A percentile compares a stretch with the other conserved stretches of the same genome.
Evolutionary conservation across 2,797 vertebrate genomes (phyloP).

Genomic region (Sylvilagus floridanus): DNA sequence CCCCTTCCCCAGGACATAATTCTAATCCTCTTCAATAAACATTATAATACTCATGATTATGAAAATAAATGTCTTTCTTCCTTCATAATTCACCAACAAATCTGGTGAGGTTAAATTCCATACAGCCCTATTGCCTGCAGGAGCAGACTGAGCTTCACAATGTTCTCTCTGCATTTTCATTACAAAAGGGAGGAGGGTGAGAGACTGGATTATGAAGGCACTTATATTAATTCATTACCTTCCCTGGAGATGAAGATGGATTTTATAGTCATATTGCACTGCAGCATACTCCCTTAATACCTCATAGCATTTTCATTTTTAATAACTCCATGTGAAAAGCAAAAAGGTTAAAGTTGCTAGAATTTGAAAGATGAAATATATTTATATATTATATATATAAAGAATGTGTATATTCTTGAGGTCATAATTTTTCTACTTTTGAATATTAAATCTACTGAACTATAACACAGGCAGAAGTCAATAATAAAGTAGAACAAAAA

Average conservation of each 20-base stretch:
- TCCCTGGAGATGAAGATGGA: conserved; percentile 57
- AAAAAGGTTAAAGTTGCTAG: conserved; percentile 40
- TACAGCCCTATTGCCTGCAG: conserved; percentile 38
- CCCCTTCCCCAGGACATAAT: neutral
- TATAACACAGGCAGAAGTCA: neutral
- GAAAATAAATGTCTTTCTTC: conserved; percentile 56
- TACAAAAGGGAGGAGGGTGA: neutral
- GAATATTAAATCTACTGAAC: neutral
- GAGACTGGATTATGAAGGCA: conserved; percentile 42
- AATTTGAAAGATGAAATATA: conserved; percentile 49
- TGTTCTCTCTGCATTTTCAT: conserved; percentile 63
- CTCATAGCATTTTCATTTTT: conserved; percentile 57
- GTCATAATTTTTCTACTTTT: conserved; percentile 13
- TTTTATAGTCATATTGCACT: conserved; percentile 37
- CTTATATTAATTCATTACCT: conserved; percentile 67
- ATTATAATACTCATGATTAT: conserved; percentile 38
- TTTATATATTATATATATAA: neutral
- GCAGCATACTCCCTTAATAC: conserved; percentile 31
- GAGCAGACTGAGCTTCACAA: neutral
- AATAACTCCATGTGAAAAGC: conserved; percentile 30
- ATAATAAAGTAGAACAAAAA: neutral
- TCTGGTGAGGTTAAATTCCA: neutral
- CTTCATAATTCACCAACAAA: conserved; percentile 26
- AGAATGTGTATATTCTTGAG: neutral
- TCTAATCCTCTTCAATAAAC: conserved; percentile 4